phyloP scores from a whole-genome alignment of 2,888 invertebrate genomes.

The Nebria brevicollis region DNA sequence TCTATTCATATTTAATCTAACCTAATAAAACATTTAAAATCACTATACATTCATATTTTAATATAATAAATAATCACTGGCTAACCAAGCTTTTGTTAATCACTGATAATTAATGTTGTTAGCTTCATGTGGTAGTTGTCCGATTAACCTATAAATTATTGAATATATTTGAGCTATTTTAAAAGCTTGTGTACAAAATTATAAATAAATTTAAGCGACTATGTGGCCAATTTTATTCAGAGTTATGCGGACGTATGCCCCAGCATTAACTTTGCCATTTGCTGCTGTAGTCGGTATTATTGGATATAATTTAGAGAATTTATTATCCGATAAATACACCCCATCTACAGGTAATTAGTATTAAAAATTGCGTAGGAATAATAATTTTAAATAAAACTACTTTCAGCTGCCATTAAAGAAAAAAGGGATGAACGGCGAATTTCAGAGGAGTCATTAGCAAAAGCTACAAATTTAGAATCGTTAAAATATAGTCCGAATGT shows the following conservation, averaged over 20 bases:
- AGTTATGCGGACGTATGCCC: constrained; percentile 77
- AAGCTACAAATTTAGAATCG: constrained; percentile 73
- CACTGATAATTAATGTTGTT: background rate
- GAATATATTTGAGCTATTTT: background rate
- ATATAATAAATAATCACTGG: background rate
- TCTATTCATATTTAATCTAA: background rate
- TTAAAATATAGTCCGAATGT: constrained; percentile 75
- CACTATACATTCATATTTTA: background rate
- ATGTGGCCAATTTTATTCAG: constrained; percentile 83
- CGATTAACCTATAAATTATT: constrained; percentile 3
- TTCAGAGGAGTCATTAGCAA: constrained; percentile 68
- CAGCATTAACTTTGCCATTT: constrained; percentile 82
- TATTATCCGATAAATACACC: constrained; percentile 78
- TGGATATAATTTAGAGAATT: constrained; percentile 86
- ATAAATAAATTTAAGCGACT: constrained; percentile 55
- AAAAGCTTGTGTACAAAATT: constrained; percentile 2
- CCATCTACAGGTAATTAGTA: constrained; percentile 74
- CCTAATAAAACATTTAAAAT: background rate
- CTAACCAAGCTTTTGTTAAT: background rate
- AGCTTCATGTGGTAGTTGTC: background rate
- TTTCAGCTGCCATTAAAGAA: constrained; percentile 77
- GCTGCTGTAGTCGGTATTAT: constrained; percentile 84
- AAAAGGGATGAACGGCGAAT: constrained; percentile 75
- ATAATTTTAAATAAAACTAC: constrained; percentile 38
- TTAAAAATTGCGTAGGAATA: constrained; percentile 2